phyloP scores from a whole-genome alignment of 2,113 vertebrate genomes.

The Fregetta grallaria region DNA sequence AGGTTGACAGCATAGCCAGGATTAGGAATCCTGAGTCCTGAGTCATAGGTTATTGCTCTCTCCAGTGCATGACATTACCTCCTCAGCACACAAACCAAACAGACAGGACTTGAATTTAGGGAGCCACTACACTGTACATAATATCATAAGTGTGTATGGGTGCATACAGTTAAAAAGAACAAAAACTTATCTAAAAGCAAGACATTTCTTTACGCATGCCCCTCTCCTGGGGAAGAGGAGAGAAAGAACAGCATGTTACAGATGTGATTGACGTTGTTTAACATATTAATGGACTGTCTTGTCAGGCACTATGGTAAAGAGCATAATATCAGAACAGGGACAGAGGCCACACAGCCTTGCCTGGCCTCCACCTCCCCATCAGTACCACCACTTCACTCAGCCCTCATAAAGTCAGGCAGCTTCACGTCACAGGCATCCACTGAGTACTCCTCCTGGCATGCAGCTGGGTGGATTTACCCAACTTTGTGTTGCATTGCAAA shows the following conservation, averaged over 20 bases:
- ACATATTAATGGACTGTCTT: background rate
- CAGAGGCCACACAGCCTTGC: background rate
- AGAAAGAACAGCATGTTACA: background rate
- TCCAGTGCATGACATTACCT: background rate
- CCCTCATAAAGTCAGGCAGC: background rate
- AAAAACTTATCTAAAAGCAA: background rate
- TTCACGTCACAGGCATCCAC: background rate
- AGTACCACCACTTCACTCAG: background rate
- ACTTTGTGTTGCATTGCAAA: background rate
- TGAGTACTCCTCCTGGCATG: background rate
- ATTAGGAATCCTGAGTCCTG: background rate
- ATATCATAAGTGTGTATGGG: fast-evolving
- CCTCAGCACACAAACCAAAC: background rate
- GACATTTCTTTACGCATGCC: background rate
- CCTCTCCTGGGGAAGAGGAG: background rate
- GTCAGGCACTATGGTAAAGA: background rate
- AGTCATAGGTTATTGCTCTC: background rate
- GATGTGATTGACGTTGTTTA: background rate
- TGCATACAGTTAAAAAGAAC: background rate
- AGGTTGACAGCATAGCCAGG: background rate
- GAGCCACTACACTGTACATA: background rate
- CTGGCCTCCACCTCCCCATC: background rate
- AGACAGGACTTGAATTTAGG: background rate
- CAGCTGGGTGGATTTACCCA: background rate
- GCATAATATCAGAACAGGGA: background rate